phyloP scores from a whole-genome alignment of 2,113 vertebrate species.

The Chauna torquata region DNA sequence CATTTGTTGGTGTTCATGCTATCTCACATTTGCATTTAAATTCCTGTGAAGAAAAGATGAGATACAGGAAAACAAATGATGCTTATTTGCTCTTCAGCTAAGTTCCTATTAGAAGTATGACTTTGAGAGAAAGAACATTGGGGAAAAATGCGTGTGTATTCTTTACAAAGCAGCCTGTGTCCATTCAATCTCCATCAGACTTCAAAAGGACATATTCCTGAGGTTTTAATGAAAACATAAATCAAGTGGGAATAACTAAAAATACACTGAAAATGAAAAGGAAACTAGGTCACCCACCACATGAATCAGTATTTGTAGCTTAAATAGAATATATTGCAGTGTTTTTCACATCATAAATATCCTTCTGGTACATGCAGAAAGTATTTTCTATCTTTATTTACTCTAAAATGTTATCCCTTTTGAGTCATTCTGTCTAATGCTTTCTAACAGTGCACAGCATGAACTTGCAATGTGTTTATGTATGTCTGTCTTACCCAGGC shows the following conservation, averaged over 20 bases:
- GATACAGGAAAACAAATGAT: constrained; percentile 70
- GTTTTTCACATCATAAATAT: neutral
- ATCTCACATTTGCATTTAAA: constrained; percentile 73
- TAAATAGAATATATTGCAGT: neutral
- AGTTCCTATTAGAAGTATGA: constrained; percentile 49
- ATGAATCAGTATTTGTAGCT: constrained; percentile 27
- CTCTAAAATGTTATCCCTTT: neutral
- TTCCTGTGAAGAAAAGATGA: constrained; percentile 70
- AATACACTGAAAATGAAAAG: constrained; percentile 42
- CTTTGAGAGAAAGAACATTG: constrained; percentile 1
- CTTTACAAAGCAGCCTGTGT: constrained; percentile 11
- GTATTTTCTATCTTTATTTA: neutral
- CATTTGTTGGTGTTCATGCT: constrained; percentile 60
- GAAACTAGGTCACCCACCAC: constrained; percentile 56
- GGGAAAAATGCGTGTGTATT: neutral
- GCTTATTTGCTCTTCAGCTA: constrained; percentile 63
- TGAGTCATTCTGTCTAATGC: neutral
- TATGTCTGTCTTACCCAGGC: neutral
- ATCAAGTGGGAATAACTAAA: constrained; percentile 64
- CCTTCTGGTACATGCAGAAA: constrained; percentile 16
- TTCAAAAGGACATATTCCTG: constrained; percentile 26
- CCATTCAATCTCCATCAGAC: constrained; percentile 30
- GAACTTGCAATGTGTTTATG: constrained; percentile 6
- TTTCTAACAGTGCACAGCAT: neutral
- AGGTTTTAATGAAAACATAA: constrained; percentile 73